A percentile compares a stretch with the other conserved stretches of the same genome.
phyloP scores from a whole-genome alignment of 2,888 invertebrate species.

The Therioaphis trifolii region DNA sequence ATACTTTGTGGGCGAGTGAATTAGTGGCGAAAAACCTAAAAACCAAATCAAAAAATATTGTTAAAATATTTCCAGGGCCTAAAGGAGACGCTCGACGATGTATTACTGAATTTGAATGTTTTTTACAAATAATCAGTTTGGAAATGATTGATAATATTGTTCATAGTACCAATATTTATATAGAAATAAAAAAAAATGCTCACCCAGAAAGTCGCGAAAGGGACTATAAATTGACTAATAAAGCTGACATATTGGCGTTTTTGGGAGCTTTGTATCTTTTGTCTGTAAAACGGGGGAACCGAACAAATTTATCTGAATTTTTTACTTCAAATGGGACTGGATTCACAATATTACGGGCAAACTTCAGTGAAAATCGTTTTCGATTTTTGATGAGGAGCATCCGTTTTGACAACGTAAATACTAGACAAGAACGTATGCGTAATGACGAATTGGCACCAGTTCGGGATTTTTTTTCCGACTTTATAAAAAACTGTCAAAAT shows the following conservation, averaged over 20 bases:
- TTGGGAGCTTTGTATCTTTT: neutral
- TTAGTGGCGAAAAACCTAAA: neutral
- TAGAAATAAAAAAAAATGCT: neutral
- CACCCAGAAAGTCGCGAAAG: neutral
- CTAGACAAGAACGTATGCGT: conserved; percentile 18
- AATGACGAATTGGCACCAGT: neutral
- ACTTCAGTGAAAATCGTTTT: conserved; percentile 47
- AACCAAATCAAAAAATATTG: conserved; percentile 8
- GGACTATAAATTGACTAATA: neutral
- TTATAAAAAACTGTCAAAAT: conserved; percentile 51
- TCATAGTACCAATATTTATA: neutral
- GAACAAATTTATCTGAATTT: neutral
- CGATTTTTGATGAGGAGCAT: conserved; percentile 56
- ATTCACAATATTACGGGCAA: neutral
- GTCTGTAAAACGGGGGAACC: conserved; percentile 1
- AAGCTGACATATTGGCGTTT: too few relatives aligned
- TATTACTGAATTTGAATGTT: neutral
- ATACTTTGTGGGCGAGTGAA: neutral
- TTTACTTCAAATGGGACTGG: conserved; percentile 6
- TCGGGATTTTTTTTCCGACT: conserved; percentile 42
- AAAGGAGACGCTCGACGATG: neutral
- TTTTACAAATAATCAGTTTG: neutral
- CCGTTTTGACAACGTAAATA: conserved; percentile 59
- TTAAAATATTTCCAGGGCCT: neutral
- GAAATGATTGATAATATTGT: conserved; percentile 7